A percentile compares a stretch with the other conserved stretches of the same genome.
These are phyloP conservation scores for Phorcus lineatus DNA, from an alignment of 2,888 invertebrate genomes.

Conservation along the genomic window DNA sequence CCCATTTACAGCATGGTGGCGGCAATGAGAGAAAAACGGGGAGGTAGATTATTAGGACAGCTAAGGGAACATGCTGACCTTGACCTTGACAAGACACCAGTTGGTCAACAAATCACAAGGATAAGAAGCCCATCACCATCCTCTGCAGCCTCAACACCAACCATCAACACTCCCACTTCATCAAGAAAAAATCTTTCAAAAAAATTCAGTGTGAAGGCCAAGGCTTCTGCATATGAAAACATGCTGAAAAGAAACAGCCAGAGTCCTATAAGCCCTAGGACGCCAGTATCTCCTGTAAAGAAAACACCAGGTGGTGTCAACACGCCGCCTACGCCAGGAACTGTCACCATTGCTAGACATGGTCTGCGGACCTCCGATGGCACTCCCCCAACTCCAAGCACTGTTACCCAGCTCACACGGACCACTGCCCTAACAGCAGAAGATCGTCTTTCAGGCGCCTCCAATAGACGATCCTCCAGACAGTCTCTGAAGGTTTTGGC, in stretches of 20 bases:
- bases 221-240: slow-evolving; percentile 51
- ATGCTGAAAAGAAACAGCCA: slow-evolving; percentile 40
- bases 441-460: neutral
- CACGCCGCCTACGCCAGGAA: slow-evolving; percentile 30
- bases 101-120: neutral
- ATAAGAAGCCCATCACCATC: neutral
- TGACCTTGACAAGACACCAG: neutral
- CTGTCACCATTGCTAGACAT: neutral
- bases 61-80: neutral
- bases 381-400: neutral
- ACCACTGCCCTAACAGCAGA: neutral
- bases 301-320: neutral
- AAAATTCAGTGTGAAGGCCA: slow-evolving; percentile 44
- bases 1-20: slow-evolving; percentile 17
- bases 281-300: neutral
- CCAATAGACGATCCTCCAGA: slow-evolving; percentile 1
- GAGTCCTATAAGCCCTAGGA: slow-evolving; percentile 19
- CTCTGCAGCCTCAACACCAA: neutral
- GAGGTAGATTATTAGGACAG: neutral
- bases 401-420: neutral
- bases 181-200: neutral
- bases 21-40: neutral
- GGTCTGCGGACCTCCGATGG: neutral
- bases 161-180: no score
- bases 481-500: slow-evolving; percentile 22